Evolutionary conservation across 2,113 vertebrate species (phyloP), one percentile per base, ranked within the genome.

Genomic region (Hemibagrus wyckioides): DNA sequence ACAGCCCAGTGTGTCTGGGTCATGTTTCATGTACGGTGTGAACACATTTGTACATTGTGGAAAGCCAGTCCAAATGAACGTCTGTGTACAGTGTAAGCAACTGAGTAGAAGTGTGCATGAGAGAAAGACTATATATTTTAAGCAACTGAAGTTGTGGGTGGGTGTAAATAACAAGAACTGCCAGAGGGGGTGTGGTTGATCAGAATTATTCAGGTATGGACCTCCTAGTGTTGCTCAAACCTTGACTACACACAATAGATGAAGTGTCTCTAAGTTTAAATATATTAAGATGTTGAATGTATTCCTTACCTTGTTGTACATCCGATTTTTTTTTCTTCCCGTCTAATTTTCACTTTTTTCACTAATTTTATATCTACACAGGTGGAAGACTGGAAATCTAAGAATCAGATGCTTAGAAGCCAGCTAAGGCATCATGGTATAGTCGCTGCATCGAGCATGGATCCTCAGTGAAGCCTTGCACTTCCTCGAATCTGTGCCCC

Each of bases 301-400:
- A 30, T 80, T 80, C 8, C n/a, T 80, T 1, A 21, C 17, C 25
- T 76, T n/a, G 25, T 50, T 76, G 15, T 50, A 48, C 25, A 39
- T 4, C 8, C 36, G 57, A 30, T 36, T 52, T 48, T 63, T n/a
- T 3, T 52, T 48, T 63, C 21, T 3, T 6, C 69, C 25, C 73
- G 23, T 67, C 52, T 48, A 25, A 52, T 63, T 57, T 41, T 80
- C 25, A 15, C 39, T 59, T 2, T 0, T 95, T 94, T 95, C 52
- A 9, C n/a, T 67, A 25, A 50, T 48, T 65, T 59, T 39, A 21
- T 44, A 17, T 28, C 41, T 81, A 23, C n/a, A 23, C 90, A 96
- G 96, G 94, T 96, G 36, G 95, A 96, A 86, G 96, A 96, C 48
- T 94, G 96, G 86, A 96, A 97, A 90, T 95, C 95, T 83, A 96